These are phyloP conservation scores for Arenaria interpres DNA, from an alignment of 2,113 vertebrate species.

Conservation along the genomic window DNA sequence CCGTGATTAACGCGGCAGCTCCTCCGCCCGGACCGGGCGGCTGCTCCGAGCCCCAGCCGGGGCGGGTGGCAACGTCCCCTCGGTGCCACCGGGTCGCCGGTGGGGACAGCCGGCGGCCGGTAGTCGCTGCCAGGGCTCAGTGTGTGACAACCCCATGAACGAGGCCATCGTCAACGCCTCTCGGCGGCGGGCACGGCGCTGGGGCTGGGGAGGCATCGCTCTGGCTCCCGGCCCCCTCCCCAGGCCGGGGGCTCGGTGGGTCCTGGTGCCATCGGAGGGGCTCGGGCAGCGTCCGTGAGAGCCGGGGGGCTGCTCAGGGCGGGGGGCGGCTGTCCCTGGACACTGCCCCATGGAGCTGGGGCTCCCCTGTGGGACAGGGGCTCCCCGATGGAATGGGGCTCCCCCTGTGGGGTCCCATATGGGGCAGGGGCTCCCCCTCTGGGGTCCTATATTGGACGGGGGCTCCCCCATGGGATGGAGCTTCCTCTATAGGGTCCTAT, in stretches of 20 bases:
- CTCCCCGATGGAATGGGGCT: background rate
- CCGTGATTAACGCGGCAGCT: background rate
- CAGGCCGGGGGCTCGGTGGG: background rate
- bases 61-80: background rate
- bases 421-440: background rate
- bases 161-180: too few species aligned
- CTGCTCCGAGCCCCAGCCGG: rapidly evolving
- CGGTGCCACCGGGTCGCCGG: background rate
- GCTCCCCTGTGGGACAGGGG: background rate
- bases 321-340: background rate
- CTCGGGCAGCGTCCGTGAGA: background rate
- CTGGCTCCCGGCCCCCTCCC: background rate
- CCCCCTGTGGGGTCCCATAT: background rate
- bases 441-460: too few species aligned
- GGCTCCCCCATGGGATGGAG: background rate
- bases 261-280: background rate
- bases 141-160: background rate
- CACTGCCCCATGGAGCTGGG: background rate
- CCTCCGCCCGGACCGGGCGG: background rate
- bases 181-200: too few species aligned
- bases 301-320: too few species aligned
- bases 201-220: background rate
- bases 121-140: background rate
- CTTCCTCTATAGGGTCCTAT: too few species aligned
- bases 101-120: background rate